phyloP scores from a whole-genome alignment of 2,888 invertebrate genomes.

The Troides helena region DNA sequence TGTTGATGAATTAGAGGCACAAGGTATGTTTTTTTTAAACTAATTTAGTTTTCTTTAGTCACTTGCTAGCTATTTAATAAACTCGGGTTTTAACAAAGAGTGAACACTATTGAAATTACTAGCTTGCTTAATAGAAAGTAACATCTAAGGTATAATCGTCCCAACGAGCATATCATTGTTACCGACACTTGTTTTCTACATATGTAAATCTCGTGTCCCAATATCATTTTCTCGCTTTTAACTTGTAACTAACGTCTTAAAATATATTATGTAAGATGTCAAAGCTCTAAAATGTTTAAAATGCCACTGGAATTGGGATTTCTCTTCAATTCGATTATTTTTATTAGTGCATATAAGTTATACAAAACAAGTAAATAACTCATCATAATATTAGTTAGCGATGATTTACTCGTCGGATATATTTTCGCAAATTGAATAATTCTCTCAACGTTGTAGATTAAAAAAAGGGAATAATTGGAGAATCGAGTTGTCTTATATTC shows the following conservation, averaged over 20 bases:
- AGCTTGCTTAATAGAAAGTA: too few relatives aligned
- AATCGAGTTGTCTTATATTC: slow-evolving; percentile 1
- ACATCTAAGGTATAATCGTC: too few relatives aligned
- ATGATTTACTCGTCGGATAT: slow-evolving; percentile 16
- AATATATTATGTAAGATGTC: not conserved
- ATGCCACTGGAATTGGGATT: not conserved
- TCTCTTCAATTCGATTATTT: not conserved
- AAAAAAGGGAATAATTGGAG: slow-evolving; percentile 10
- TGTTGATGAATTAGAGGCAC: slow-evolving; percentile 94
- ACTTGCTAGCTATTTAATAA: too few relatives aligned
- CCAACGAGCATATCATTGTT: too few relatives aligned
- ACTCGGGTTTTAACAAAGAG: too few relatives aligned
- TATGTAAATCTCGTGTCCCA: too few relatives aligned
- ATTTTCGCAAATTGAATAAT: slow-evolving; percentile 13
- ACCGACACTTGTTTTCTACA: too few relatives aligned
- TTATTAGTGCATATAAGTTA: not conserved
- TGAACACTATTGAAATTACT: too few relatives aligned
- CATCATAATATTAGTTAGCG: not conserved
- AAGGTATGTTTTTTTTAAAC: slow-evolving; percentile 76
- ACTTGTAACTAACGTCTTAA: not conserved
- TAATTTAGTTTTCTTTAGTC: not conserved
- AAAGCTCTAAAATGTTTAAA: not conserved
- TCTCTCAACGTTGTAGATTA: slow-evolving; percentile 13
- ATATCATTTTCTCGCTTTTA: too few relatives aligned
- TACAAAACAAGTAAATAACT: not conserved